Evolutionary conservation across 1,140 invertebrate species (phyloP).

Genomic region (Littorina saxatilis): DNA sequence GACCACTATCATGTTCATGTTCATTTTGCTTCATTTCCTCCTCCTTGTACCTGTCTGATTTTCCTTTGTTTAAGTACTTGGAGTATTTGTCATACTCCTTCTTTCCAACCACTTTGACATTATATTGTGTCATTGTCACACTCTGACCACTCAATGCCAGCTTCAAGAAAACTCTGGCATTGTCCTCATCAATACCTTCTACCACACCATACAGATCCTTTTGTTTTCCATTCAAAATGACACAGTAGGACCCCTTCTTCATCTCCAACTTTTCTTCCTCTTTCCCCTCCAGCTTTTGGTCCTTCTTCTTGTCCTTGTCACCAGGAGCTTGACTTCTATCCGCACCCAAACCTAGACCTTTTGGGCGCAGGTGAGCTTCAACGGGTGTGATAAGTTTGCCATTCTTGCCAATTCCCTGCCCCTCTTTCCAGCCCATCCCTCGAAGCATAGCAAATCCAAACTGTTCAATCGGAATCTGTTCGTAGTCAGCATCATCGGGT

Average conservation of each 20-base stretch:
- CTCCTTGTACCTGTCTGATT: slow-evolving; percentile 70
- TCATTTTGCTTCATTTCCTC: slow-evolving; percentile 48
- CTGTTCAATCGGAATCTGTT: slow-evolving; percentile 88
- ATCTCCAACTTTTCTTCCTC: slow-evolving; percentile 56
- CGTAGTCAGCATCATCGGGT: slow-evolving; percentile 84
- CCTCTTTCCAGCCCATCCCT: slow-evolving; percentile 95
- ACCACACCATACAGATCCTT: slow-evolving; percentile 89
- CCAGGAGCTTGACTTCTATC: slow-evolving; percentile 71
- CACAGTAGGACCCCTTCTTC: slow-evolving; percentile 69
- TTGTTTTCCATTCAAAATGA: slow-evolving; percentile 76
- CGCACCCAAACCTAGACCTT: slow-evolving; percentile 94
- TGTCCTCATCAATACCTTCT: slow-evolving; percentile 90
- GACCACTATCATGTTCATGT: slow-evolving; percentile 19
- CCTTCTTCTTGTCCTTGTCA: slow-evolving; percentile 46
- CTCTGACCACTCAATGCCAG: slow-evolving; percentile 83
- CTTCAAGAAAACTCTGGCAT: slow-evolving; percentile 87
- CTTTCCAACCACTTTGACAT: slow-evolving; percentile 85
- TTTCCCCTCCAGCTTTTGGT: slow-evolving; percentile 40
- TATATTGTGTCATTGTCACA: slow-evolving; percentile 86
- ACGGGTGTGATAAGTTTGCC: slow-evolving; percentile 77
- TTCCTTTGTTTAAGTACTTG: slow-evolving; percentile 78
- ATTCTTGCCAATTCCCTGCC: slow-evolving; percentile 82
- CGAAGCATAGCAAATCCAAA: slow-evolving; percentile 94
- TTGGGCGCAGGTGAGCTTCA: slow-evolving; percentile 84
- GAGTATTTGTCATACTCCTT: slow-evolving; percentile 87